Percentiles rank a stretch among this genome's conserved stretches.
Evolutionary conservation across 2,888 invertebrate genomes (phyloP).

Genomic region (Hyalella azteca): DNA sequence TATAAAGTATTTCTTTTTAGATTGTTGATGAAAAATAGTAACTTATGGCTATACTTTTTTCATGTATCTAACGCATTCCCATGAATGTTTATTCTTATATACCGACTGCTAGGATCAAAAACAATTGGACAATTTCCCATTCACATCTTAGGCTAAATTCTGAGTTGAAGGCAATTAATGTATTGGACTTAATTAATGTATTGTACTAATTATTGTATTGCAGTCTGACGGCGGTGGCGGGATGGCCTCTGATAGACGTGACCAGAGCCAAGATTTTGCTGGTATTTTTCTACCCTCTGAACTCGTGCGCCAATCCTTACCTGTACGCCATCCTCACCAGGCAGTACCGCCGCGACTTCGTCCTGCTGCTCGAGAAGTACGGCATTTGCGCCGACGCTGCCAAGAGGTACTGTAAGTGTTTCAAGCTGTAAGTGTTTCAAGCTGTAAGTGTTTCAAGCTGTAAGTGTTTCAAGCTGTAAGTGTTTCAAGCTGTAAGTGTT

Average conservation of each 20-base stretch:
- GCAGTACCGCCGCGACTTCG: constrained; percentile 80
- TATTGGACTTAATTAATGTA: background rate
- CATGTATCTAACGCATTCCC: background rate
- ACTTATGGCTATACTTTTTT: background rate
- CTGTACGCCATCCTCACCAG: constrained; percentile 88
- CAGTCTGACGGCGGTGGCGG: constrained; percentile 78
- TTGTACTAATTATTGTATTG: background rate
- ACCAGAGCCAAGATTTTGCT: constrained; percentile 72
- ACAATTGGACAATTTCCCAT: background rate
- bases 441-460: no score
- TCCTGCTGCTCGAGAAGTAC: constrained; percentile 72
- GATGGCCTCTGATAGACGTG: constrained; percentile 82
- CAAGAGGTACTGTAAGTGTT: constrained; percentile 46
- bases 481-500: no score
- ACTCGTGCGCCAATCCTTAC: constrained; percentile 91
- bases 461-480: no score
- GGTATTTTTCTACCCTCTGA: constrained; percentile 89
- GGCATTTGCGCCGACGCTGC: constrained; percentile 59
- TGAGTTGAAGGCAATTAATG: no score
- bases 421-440: no score
- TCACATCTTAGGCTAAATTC: no score
- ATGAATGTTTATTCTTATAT: no score
- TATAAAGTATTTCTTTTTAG: no score
- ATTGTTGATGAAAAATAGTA: no score
- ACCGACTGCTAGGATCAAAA: background rate